Evolutionary conservation across 2,888 invertebrate species (phyloP).

Genomic region (Epinotia nisella): DNA sequence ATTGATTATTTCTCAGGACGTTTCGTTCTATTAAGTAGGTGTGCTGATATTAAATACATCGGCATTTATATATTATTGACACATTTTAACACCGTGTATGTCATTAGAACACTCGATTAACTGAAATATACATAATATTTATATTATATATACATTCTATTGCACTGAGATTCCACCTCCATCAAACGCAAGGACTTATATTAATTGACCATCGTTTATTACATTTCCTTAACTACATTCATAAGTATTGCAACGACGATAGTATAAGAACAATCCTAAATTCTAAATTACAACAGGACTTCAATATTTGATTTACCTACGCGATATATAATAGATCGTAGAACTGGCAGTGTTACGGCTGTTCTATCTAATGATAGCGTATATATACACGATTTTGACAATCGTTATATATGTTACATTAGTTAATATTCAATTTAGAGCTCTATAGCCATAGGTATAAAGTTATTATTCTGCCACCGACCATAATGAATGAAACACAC

Average conservation of each 20-base stretch:
- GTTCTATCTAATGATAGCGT: constrained; percentile 58
- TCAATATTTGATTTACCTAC: constrained; percentile 37
- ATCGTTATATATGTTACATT: constrained; percentile 14
- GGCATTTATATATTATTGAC: neutral
- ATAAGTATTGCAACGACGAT: constrained; percentile 24
- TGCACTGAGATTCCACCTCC: constrained; percentile 32
- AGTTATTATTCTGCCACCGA: constrained; percentile 27
- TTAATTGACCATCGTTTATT: constrained; percentile 38
- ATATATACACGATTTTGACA: constrained; percentile 27
- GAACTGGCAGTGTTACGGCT: constrained; percentile 73
- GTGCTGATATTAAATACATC: neutral
- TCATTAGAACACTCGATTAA: constrained; percentile 11
- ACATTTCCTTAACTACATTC: constrained; percentile 6
- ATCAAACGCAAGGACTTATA: constrained; percentile 15
- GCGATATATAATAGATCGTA: constrained; percentile 49
- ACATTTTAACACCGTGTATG: neutral
- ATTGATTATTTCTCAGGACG: neutral
- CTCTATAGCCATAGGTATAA: neutral
- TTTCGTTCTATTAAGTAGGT: neutral
- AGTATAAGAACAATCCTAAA: constrained; percentile 34
- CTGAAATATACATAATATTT: neutral
- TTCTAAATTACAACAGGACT: constrained; percentile 38
- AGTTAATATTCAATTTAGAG: neutral
- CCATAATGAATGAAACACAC: constrained; percentile 29
- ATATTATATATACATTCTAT: constrained; percentile 21